Evolutionary conservation across 1,140 invertebrate species (phyloP), one percentile per base, ranked within the genome.

Genomic region (Panagrolaimus sp.): DNA sequence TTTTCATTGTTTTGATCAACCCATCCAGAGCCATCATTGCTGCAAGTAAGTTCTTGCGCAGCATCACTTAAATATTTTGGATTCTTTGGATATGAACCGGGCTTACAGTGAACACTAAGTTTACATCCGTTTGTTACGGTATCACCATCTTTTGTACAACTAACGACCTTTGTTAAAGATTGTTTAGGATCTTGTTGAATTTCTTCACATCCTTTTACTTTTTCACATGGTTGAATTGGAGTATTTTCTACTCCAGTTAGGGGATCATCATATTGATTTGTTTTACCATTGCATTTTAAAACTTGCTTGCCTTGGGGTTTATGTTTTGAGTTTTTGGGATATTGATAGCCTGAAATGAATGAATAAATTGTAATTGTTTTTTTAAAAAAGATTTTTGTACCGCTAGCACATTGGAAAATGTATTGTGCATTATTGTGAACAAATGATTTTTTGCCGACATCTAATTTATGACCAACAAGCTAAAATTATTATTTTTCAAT

Each of bases 271-370:
- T 58, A 58, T 21, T 58, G 21, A 28, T 58, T 58, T 10, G 52
- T 58, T 28, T 58, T 58, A n/a, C 52, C 52, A 28, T 58, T 58
- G 17, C 52, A 58, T 58, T 58, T 58, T 28, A 58, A 28, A 28
- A 58, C 52, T 58, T 58, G 52, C 3, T 26, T 58, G 12, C 52
- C 52, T 4, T 14, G 21, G 3, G 21, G 21, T 10, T n/a, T 58
- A n/a, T 58, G 28, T 8, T 21, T 21, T 0, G 52, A 58, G 21
- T 21, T 26, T 3, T 17, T 58, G 17, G 52, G 52, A 26, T 58
- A 58, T 6, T 21, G 10, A 28, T 58, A 58, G 5, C 52, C 32
- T 38, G n/a, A n/a, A n/a, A n/a, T n/a, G n/a, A n/a, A n/a, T n/a
- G n/a, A n/a, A 38, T 38, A 38, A 38, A 38, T 38, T 38, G 2